Base-by-base conservation (phyloP, 2,888 invertebrate genomes). In the Luperina nickerlii region DNA sequence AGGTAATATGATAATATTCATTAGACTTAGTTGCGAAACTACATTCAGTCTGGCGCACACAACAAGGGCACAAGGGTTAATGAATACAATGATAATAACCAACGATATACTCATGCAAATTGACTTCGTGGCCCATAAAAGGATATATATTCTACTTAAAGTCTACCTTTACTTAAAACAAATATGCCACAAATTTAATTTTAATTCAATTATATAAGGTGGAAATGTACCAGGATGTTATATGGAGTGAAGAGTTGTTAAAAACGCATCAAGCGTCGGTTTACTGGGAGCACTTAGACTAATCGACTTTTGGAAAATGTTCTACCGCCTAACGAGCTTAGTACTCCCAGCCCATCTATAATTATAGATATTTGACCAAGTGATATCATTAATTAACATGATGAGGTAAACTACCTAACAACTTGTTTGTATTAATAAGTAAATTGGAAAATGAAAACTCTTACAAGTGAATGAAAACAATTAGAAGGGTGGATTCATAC, bases 211-310 rank as follows among this genome's bases (percentile, higher is more conserved):
- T 79, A 87, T 24, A 82, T 76, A 73, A 65, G 68, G 79, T 84
- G 86, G 74, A 71, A 82, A 88, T 90, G 88, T 91, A 93, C 90
- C 90, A 92, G 91, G 92, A 86, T 79, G 90, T 92, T 88, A 93
- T 90, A 83, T 75, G 87, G 86, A 89, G 74, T 75, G 89, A 89
- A 81, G 89, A 90, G 90, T 90, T 92, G 92, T 94, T 94, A 94
- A 94, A 94, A 95, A 92, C 92, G 88, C 92, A 94, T 95, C 93
- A 94, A 89, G 88, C 83, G 83, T 84, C 85, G 51, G 85, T 82
- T 84, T 82, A 83, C 77, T 78, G 85, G 79, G 75, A 81, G 89
- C 90, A 92, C 90, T 92, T 89, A 90, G 80, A 87, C 81, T 92
- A 92, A 93, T 92, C 85, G 87, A 87, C 80, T 84, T 88, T 88